Evolutionary conservation across 2,113 vertebrate genomes (phyloP), one percentile per base, ranked within the genome.

Genomic region (Poeciliopsis prolifica): DNA sequence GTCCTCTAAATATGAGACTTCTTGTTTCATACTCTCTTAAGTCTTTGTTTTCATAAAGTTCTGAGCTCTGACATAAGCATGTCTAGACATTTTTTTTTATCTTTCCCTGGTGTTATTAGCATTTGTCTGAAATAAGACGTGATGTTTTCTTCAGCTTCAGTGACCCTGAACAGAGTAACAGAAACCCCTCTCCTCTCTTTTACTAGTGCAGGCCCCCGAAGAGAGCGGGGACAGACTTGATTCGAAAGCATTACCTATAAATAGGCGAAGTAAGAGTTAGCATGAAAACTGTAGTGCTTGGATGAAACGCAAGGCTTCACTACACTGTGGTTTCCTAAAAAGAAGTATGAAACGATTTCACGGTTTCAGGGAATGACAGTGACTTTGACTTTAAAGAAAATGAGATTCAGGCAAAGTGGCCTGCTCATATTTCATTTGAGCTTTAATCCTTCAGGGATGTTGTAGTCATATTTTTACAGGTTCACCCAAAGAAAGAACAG

Each of bases 121-220:
- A 79, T 80, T 78, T 80, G 68, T 80, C 78, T 84, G 74, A 78
- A 79, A 72, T 62, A 63, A 80, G 72, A 61, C 70, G 35, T 63
- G 70, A 77, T 90, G 84, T 72, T 82, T 70, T 88, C 75, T 63
- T 89, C 61, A 70, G 86, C 33, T 84, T 35, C 54, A 82, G 61
- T 33, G 11, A 44, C 42, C 42, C 54, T 70, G 68, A 90, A 87
- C 86, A 89, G 74, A 80, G 82, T 75, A 88, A 80, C 83, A 89
- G 85, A 87, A 82, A 66, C 71, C 67, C 17, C 1, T 51, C 72
- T 63, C 61, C 79, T 87, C 42, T 61, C 22, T 44, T 58, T 48
- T 63, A 76, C 37, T 48, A 72, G 11, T 73, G 42, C 64, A 64
- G 48, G 72, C 28, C 40, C 68, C 31, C 26, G 19, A 68, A 70